phyloP scores from a whole-genome alignment of 2,888 invertebrate species.

The Coelinius sp. region DNA sequence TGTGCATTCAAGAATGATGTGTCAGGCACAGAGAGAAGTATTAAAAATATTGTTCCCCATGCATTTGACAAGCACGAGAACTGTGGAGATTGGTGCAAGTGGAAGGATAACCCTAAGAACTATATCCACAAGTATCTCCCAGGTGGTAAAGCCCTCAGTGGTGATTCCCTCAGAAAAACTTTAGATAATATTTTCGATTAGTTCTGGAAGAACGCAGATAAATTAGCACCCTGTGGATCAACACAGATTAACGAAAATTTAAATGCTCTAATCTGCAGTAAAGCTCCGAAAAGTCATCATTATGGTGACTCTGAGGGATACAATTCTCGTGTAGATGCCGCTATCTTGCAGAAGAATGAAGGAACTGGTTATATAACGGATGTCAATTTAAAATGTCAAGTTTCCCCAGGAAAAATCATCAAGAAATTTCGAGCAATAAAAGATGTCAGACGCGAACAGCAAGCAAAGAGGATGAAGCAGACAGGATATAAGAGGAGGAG shows the following conservation, averaged over 20 bases:
- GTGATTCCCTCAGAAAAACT: background rate
- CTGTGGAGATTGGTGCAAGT: background rate
- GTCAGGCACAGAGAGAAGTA: slow-evolving; percentile 19
- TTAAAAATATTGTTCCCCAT: slow-evolving; percentile 35
- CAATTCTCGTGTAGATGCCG: slow-evolving; percentile 31
- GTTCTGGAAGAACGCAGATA: slow-evolving; percentile 30
- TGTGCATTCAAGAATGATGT: slow-evolving; percentile 32
- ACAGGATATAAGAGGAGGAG: background rate
- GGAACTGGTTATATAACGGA: slow-evolving; percentile 20
- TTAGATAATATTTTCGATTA: slow-evolving; percentile 29
- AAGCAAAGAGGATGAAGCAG: background rate
- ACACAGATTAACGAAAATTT: slow-evolving; percentile 37
- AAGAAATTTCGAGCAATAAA: slow-evolving; percentile 21
- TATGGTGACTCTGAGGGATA: slow-evolving; percentile 36
- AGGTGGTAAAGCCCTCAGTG: slow-evolving; percentile 30
- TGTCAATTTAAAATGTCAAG: slow-evolving; percentile 12
- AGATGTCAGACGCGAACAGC: background rate
- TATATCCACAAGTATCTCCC: slow-evolving; percentile 27
- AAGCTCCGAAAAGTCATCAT: slow-evolving; percentile 37
- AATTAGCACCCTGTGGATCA: slow-evolving; percentile 39
- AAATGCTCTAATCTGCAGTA: slow-evolving; percentile 35
- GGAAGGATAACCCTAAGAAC: background rate
- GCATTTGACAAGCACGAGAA: background rate
- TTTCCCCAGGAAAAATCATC: slow-evolving; percentile 31
- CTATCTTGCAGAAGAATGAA: slow-evolving; percentile 36